Conservation (phyloP, 2,797 vertebrate species). For the Gymnoscopelus braueri region DNA sequence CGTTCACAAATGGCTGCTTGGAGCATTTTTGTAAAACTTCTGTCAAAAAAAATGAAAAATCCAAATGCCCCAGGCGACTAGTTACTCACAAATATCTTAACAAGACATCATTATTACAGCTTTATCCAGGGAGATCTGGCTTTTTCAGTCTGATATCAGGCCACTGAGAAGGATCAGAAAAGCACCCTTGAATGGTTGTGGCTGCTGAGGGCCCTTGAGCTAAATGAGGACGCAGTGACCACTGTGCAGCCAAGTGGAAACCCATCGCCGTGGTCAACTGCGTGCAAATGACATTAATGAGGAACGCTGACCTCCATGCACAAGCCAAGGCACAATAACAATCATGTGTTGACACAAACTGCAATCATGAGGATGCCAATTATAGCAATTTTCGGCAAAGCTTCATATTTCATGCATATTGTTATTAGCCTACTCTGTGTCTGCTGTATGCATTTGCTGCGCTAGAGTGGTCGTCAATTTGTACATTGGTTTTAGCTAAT, state of each 20-base stretch:
- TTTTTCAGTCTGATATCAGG: constrained; percentile 37
- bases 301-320: constrained; percentile 73
- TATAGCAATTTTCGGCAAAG: constrained; percentile 66
- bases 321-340: constrained; percentile 72
- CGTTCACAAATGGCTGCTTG: not conserved
- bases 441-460: constrained; percentile 22
- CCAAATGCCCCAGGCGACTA: constrained; percentile 40
- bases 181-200: constrained; percentile 73
- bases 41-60: not conserved
- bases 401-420: constrained; percentile 40
- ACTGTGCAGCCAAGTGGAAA: constrained; percentile 76
- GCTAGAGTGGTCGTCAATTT: constrained; percentile 8
- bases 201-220: constrained; percentile 73
- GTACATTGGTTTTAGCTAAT: not conserved
- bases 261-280: constrained; percentile 74
- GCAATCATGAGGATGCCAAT: constrained; percentile 74
- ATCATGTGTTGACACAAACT: constrained; percentile 73
- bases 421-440: constrained; percentile 14
- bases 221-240: constrained; percentile 76
- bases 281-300: constrained; percentile 79
- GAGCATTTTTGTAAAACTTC: not conserved
- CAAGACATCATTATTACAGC: constrained; percentile 56
- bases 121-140: constrained; percentile 56
- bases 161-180: constrained; percentile 63
- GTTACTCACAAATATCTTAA: constrained; percentile 35